phyloP scores from a whole-genome alignment of 2,113 vertebrate species.

The Mesembrinibis cayennensis region DNA sequence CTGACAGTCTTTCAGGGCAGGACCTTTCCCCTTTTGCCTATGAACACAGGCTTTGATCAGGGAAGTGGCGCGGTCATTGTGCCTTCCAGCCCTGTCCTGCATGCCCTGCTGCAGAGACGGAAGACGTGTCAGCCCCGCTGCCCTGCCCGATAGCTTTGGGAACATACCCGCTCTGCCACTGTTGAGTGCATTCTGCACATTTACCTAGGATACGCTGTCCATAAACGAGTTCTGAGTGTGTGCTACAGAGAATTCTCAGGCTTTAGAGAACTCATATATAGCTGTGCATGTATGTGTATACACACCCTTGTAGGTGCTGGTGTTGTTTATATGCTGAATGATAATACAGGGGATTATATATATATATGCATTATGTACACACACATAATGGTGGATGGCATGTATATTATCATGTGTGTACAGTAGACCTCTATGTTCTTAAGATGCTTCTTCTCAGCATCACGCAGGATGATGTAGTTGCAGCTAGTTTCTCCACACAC shows the following conservation, averaged over 20 bases:
- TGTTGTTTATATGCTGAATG: background rate
- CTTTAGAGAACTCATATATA: fast-evolving
- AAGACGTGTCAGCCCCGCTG: background rate
- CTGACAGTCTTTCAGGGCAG: background rate
- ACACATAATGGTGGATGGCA: background rate
- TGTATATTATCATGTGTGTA: background rate
- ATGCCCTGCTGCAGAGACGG: background rate
- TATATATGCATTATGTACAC: background rate
- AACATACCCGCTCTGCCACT: fast-evolving
- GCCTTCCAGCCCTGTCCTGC: background rate
- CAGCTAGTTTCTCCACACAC: background rate
- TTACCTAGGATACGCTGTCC: background rate
- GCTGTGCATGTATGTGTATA: background rate
- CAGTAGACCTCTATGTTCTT: background rate
- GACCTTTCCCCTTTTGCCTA: background rate
- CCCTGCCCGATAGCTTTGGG: background rate
- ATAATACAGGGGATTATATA: background rate
- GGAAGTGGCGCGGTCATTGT: fast-evolving
- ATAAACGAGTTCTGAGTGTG: background rate
- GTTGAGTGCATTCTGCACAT: background rate
- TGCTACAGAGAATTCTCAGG: fast-evolving
- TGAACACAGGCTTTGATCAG: background rate
- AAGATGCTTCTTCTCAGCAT: background rate
- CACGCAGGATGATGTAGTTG: background rate
- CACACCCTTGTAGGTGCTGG: background rate